Base-by-base conservation (phyloP, 2,113 vertebrate species). In the Chionis minor region DNA sequence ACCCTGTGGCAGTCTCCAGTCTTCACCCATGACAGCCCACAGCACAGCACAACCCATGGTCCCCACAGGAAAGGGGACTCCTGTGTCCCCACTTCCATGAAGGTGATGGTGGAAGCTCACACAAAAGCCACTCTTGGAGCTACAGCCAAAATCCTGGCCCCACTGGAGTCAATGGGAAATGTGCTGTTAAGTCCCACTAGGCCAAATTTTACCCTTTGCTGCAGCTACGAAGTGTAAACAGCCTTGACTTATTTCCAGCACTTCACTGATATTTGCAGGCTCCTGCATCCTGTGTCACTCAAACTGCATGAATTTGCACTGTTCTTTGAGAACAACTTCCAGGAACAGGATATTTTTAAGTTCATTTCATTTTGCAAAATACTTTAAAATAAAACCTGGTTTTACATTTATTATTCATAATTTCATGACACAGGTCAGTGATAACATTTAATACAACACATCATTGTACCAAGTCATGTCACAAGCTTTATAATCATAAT, bases 1-100 rank as follows among this genome's bases (percentile, higher is more conserved):
- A 5, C 6, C 9, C 7, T 9, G 4, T 9, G 3, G 32, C 52
- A 80, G 33, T 8, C 40, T 26, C 27, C 45, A 70, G 49, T 27
- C 49, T 82, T 27, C 1, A 1, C 8, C n/a, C 8, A 2, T 4
- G 17, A 10, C 49, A 33, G 75, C 56, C 65, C 42, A 35, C 1
- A 5, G 80, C 54, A 35, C 2, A 2, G 21, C 61, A 90, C 27
- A 89, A 7, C 5, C 35, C 16, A 10, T 1, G 1, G 38, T 14
- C 11, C 40, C 28, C 2, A 1, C 28, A 8, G 24, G 14, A 55
- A 35, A 0, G 3, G n/a, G 12, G 16, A 42, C 21, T 35, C 67
- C 28, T 2, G 0, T 3, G 21, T 10, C 4, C 13, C 20, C 21
- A n/a, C 33, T 45, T 55, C 55, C 28, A 32, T 4, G 3, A 18